Conservation (phyloP, 2,888 invertebrate genomes). For the Nasonia oneida region DNA sequence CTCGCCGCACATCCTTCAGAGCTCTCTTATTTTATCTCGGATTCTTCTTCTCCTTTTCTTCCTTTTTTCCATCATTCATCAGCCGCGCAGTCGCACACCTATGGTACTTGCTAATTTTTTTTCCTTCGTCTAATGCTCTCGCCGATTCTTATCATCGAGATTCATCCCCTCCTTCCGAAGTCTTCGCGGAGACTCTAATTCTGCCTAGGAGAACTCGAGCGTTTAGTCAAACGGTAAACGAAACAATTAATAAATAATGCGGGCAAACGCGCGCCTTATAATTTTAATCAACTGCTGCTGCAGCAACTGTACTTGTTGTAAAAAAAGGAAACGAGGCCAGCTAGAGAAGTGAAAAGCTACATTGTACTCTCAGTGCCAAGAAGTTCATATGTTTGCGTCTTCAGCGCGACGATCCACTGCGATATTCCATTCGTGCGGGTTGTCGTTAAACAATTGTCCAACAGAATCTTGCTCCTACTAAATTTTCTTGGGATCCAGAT, state of each 20-base stretch:
- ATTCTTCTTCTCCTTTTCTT: constrained; percentile 26
- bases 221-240: background rate
- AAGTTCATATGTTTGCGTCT: background rate
- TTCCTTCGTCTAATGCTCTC: too few relatives aligned
- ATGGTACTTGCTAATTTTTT: too few relatives aligned
- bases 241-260: background rate
- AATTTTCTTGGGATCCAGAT: background rate
- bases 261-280: background rate
- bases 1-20: background rate
- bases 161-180: background rate
- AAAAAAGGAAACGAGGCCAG: background rate
- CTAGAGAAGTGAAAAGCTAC: background rate
- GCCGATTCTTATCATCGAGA: too few relatives aligned
- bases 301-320: background rate
- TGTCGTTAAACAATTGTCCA: background rate
- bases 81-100: too few relatives aligned
- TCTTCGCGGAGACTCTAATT: constrained; percentile 9
- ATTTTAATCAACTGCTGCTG: too few relatives aligned
- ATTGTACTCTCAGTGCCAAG: background rate
- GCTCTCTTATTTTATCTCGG: constrained; percentile 32
- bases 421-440: constrained; percentile 1
- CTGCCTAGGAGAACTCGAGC: background rate
- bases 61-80: too few relatives aligned
- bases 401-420: background rate
- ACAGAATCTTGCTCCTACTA: background rate